Conservation (phyloP, 2,113 vertebrate genomes). For the Gobius niger region DNA sequence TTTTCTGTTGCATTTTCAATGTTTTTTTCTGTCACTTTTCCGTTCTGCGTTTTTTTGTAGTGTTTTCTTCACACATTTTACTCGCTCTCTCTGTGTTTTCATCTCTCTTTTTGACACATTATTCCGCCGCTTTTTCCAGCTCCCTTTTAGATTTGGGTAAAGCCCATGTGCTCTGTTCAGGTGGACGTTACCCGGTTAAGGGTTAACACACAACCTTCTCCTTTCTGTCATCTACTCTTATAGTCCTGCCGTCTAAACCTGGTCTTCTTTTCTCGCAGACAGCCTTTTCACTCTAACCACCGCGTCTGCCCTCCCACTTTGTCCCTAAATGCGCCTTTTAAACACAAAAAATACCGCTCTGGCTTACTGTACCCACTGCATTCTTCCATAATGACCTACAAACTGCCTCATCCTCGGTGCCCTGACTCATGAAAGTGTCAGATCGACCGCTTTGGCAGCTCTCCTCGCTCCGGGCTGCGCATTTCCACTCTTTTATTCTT, state of each 20-base stretch:
- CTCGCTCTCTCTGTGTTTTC: too few relatives aligned
- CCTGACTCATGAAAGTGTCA: not conserved
- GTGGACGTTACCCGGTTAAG: too few relatives aligned
- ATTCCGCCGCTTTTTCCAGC: too few relatives aligned
- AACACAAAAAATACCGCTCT: not conserved
- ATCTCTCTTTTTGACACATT: too few relatives aligned
- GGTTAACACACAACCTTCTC: too few relatives aligned
- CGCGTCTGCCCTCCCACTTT: not conserved
- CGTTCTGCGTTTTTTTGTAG: too few relatives aligned
- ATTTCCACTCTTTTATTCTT: not conserved
- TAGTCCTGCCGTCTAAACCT: not conserved
- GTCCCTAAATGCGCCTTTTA: not conserved
- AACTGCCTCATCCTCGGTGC: not conserved
- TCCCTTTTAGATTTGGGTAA: too few relatives aligned
- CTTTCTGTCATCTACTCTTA: too few relatives aligned
- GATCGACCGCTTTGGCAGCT: not conserved
- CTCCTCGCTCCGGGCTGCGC: not conserved
- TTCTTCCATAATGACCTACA: not conserved
- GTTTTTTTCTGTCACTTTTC: too few relatives aligned
- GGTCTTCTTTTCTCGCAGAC: not conserved
- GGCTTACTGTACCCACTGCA: conserved; percentile 3
- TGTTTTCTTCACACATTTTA: too few relatives aligned
- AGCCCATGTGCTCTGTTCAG: too few relatives aligned
- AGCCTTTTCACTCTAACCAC: not conserved
- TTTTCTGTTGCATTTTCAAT: too few relatives aligned